Conservation (phyloP, 2,888 invertebrate genomes). For the Pandemis heparana region DNA sequence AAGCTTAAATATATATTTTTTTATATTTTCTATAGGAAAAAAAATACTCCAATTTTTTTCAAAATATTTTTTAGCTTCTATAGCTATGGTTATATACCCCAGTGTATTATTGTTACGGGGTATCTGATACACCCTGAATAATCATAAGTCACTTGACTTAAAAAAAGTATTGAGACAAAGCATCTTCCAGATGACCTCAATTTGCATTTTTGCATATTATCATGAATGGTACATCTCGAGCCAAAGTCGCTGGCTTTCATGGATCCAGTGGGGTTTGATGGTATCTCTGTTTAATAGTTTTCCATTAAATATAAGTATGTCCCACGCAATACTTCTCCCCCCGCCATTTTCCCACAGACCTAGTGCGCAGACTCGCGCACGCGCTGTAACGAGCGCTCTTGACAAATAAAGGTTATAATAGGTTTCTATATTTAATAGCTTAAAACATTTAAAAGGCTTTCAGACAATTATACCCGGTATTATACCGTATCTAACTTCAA, state of each 20-base stretch:
- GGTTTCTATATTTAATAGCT: conserved; percentile 18
- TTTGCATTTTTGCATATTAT: background rate
- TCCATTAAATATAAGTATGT: background rate
- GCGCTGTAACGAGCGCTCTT: background rate
- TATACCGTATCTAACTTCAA: background rate
- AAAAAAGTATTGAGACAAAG: background rate
- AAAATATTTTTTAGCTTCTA: no score
- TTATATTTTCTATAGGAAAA: no score
- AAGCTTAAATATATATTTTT: no score
- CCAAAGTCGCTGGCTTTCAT: background rate
- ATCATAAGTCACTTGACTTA: no score
- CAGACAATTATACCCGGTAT: conserved; percentile 7
- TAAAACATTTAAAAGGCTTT: conserved; percentile 16
- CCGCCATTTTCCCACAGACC: background rate
- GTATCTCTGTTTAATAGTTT: conserved; percentile 2
- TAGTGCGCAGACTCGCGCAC: conserved; percentile 15
- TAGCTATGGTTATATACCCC: no score
- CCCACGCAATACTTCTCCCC: background rate
- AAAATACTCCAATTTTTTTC: no score
- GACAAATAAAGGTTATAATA: conserved; percentile 7
- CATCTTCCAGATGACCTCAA: background rate
- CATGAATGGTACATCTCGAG: background rate
- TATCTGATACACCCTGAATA: no score
- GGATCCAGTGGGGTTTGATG: background rate
- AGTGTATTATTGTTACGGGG: no score